Evolutionary conservation across 2,113 vertebrate genomes (phyloP), one percentile per base, ranked within the genome.

Genomic region (Trinectes maculatus): DNA sequence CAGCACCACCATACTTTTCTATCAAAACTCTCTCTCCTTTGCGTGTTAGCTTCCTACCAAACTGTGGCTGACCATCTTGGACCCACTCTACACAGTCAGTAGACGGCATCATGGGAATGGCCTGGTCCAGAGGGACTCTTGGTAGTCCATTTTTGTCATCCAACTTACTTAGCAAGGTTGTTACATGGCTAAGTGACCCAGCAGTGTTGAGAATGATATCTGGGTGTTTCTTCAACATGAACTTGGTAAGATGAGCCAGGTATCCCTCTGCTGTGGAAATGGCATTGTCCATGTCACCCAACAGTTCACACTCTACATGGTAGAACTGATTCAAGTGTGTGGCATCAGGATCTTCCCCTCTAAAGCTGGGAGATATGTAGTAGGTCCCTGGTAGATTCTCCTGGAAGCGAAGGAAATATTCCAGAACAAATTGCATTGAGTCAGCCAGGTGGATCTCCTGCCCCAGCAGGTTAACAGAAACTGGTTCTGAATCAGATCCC

Each of bases 251-350:
- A 55, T 93, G 77, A 52, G 74, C 80, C 53, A 94, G 8, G 28
- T 91, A 94, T 58, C 85, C 77, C 77, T 94, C 92, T 70, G 93
- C 91, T 60, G 85, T 85, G 18, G 78, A 69, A n/a, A 94, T 92
- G 28, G 92, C 92, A 3, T 63, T 36, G 54, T 94, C 84, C 89
- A 94, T 92, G 66, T 91, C 78, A 34, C 93, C 93, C 54, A 92
- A 43, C 13, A 93, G 71, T 74, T 94, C 93, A 69, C 93, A 94
- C 77, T 94, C 93, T 3, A 94, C 90, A 3, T 94, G 93, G 76
- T 93, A 94, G 79, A 94, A 94, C 77, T 94, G 92, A 53, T 94
- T 94, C 51, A 94, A 78, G 75, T 94, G 93, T 31, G 93, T 91
- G 44, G 92, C 36, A 63, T 94, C 93, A 39, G 91, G 92, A 64